Conservation (phyloP, 2,113 vertebrate species). For the Taxidea taxus region DNA sequence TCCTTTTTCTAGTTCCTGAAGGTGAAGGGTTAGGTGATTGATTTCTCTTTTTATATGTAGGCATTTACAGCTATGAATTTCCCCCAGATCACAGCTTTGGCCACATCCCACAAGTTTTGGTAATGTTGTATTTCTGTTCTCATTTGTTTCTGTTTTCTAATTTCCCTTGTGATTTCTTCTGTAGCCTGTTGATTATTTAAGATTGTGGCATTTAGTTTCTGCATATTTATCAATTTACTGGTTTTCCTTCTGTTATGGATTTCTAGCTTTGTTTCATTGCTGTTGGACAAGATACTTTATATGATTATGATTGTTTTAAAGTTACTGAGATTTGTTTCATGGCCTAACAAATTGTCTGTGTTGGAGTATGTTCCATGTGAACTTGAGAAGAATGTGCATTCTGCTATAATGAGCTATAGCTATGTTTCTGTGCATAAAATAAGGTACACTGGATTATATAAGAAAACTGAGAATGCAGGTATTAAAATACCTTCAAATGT, state of each 20-base stretch:
- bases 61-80: background rate
- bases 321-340: background rate
- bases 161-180: background rate
- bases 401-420: background rate
- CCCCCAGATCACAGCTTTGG: background rate
- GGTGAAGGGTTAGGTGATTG: background rate
- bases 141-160: background rate
- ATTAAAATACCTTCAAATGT: conserved; percentile 10
- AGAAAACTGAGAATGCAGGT: background rate
- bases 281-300: background rate
- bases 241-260: background rate
- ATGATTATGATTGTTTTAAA: background rate
- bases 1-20: background rate
- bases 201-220: background rate
- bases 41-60: background rate
- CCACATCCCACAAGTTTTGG: background rate
- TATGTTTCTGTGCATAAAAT: background rate
- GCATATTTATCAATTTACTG: background rate
- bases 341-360: background rate
- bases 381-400: background rate
- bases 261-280: background rate
- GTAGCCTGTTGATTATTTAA: background rate
- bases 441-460: background rate
- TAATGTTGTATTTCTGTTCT: background rate
- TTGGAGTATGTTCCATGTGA: background rate